Evolutionary conservation across 1,140 invertebrate genomes (phyloP), one percentile per base, ranked within the genome.

Genomic region (Cydia strobilella): DNA sequence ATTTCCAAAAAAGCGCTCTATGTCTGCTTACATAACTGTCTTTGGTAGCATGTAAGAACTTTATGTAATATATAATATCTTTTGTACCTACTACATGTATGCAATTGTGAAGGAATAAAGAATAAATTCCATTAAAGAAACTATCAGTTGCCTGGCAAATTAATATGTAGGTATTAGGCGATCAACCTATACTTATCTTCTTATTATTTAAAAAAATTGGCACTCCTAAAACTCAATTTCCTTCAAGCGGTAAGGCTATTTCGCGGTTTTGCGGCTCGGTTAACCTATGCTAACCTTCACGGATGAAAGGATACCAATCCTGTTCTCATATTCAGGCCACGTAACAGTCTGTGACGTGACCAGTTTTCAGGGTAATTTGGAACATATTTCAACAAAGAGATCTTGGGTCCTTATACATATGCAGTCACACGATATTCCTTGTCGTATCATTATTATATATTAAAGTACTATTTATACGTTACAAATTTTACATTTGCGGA

Each of bases 281-380:
- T 59, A 20, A 59, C 54, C 54, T 23, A 23, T 59, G 54, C 9
- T 59, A 59, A 59, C 54, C 54, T 59, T 59, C 20, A 59, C 54
- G 54, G 54, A 23, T 59, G 54, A 23, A 59, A 59, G 54, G 54
- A 59, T 51, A 51, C 48, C 54, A n/a, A 20, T 12, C 54, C 54
- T 59, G 54, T 10, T 59, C 9, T 7, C 10, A 23, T 59, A 59
- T 59, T 23, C 54, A 12, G 20, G n/a, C 54, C 54, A 59, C 54
- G 54, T 23, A 59, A 59, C 7, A 12, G n/a, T n/a, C 54, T 59
- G 54, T 59, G n/a, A 59, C 54, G 54, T 59, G 54, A 59, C 20
- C 54, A 59, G 54, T 59, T 59, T 20, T 59, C 20, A 23, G 54
- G 54, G 54, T 59, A 59, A 59, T 59, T 59, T n/a, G 54, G 54